These are phyloP conservation scores for Puma concolor DNA, from an alignment of 2,113 vertebrate species.

Conservation along the genomic window DNA sequence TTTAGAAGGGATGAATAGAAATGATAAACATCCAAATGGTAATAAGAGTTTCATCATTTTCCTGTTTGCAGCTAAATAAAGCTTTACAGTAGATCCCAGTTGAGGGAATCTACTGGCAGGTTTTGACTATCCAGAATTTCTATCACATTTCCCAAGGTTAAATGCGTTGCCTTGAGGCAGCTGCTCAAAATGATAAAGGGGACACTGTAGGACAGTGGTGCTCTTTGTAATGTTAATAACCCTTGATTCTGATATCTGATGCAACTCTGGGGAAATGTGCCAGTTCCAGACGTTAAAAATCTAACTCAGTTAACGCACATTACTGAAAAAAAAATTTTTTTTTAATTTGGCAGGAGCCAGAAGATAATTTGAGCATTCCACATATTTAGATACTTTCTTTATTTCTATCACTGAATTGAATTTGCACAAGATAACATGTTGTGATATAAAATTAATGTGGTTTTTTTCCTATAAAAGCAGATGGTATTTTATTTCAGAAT, in stretches of 20 bases:
- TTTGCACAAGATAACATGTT: conserved; percentile 63
- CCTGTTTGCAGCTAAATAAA: conserved; percentile 79
- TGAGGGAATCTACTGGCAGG: conserved; percentile 79
- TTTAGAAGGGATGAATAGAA: conserved; percentile 78
- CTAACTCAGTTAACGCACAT: conserved; percentile 84
- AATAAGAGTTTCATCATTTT: conserved; percentile 78
- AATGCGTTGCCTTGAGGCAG: conserved; percentile 87
- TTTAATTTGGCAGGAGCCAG: conserved; percentile 80
- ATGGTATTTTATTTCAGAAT: conserved; percentile 73
- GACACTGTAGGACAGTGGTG: conserved; percentile 86
- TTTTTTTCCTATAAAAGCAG: conserved; percentile 62
- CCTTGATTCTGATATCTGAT: conserved; percentile 88
- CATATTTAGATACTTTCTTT: conserved; percentile 61
- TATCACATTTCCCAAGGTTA: conserved; percentile 91
- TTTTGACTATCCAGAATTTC: conserved; percentile 86
- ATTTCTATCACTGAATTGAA: conserved; percentile 64
- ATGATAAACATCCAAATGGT: conserved; percentile 84
- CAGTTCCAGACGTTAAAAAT: conserved; percentile 80
- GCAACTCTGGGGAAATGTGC: conserved; percentile 87
- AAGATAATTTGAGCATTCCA: conserved; percentile 78
- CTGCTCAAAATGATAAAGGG: conserved; percentile 90
- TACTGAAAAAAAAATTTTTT: background rate
- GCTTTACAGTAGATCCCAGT: conserved; percentile 78
- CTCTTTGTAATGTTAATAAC: conserved; percentile 93
- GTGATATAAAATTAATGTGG: conserved; percentile 69